Evolutionary conservation across 2,888 invertebrate species (phyloP), one percentile per base, ranked within the genome.

Genomic region (Drosophila flavopinicola): DNA sequence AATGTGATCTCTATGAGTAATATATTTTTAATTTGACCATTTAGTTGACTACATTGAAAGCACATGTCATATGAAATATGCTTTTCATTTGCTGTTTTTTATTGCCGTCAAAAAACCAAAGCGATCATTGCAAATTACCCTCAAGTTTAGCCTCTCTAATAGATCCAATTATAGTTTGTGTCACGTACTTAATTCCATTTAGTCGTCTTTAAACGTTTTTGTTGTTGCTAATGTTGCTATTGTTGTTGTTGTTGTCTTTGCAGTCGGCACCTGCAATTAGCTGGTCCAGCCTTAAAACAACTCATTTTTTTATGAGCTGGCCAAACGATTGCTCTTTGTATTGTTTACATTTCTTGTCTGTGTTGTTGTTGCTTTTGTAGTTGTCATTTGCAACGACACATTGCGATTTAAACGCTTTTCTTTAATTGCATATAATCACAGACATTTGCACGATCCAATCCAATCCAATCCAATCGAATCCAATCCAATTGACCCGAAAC

Each of bases 131-230:
- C 53, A 63, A 69, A 70, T 72, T 65, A 33, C 13, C 13, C 33
- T 37, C 6, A 32, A 32, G 45, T 6, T 45, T 25, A 13, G 45
- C 54, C 72, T 49, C 61, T 85, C 73, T 67, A 85, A 82, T 80
- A 67, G 85, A 63, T 78, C 83, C 83, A 87, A 87, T 84, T 84
- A 84, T 66, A 63, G 69, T 87, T 77, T 84, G 51, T 84, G 86
- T 87, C 87, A 87, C 87, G 87, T 84, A 84, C 77, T 85, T 85
- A 83, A 83, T 79, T 76, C 71, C 83, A 83, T 76, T 83, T 87
- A 83, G 76, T 58, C 47, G 80, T 63, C 63, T 77, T 44, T 82
- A 80, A 80, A 80, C 85, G 86, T 53, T 84, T 83, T 20, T 61
- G 27, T 42, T 42, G 38, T 35, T 47, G 42, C 6, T 49, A 25